These are phyloP conservation scores for Synergus itoensis DNA, from an alignment of 2,888 invertebrate species.

Conservation along the genomic window DNA sequence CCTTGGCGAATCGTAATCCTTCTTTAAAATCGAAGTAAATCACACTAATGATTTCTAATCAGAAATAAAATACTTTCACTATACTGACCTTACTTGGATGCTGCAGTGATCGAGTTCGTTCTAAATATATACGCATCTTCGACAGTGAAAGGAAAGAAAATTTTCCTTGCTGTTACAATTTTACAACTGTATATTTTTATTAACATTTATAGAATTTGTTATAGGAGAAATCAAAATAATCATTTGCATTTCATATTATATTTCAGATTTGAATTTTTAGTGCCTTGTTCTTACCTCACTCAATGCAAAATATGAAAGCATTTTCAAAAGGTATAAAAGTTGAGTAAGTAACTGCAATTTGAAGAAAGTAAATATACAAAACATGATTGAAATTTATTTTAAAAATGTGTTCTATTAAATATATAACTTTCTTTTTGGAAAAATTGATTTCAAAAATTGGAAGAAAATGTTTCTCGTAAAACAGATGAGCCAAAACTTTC, in stretches of 20 bases:
- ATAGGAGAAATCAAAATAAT: background rate
- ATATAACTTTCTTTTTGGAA: background rate
- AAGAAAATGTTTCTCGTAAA: background rate
- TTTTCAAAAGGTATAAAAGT: background rate
- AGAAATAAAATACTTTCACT: constrained; percentile 41
- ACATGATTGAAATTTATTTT: no score
- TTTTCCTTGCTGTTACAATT: constrained; percentile 11
- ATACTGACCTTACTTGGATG: constrained; percentile 21
- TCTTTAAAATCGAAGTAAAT: constrained; percentile 15
- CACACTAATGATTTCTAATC: constrained; percentile 35
- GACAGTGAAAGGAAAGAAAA: constrained; percentile 34
- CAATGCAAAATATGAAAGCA: background rate
- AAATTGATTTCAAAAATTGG: background rate
- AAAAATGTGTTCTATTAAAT: background rate
- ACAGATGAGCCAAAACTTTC: background rate
- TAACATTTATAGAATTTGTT: background rate
- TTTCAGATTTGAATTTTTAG: background rate
- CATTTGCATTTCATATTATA: background rate
- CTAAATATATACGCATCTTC: constrained; percentile 37
- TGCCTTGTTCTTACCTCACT: background rate
- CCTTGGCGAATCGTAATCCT: constrained; percentile 23
- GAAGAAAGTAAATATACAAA: background rate
- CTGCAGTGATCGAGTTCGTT: background rate
- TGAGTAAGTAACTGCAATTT: background rate
- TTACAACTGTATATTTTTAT: background rate